phyloP scores from a whole-genome alignment of 2,113 vertebrate genomes.

The Dinomys branickii region DNA sequence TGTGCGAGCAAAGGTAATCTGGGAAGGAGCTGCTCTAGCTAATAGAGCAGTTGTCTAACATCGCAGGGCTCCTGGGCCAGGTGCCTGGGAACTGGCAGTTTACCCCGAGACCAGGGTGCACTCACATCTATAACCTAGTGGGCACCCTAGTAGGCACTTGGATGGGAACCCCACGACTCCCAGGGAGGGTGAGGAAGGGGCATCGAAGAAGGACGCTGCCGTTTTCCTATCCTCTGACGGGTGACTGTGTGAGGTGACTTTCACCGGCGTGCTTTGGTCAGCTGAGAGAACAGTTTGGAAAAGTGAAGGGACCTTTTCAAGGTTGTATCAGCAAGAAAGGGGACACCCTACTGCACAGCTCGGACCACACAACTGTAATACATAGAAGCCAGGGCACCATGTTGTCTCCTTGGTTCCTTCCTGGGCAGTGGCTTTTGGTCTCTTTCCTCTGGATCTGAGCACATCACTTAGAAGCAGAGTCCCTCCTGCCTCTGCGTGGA shows the following conservation, averaged over 20 bases:
- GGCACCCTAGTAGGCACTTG: not conserved
- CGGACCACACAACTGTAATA: not conserved
- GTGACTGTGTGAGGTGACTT: not conserved
- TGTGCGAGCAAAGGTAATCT: not conserved
- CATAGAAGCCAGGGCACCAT: rapidly evolving
- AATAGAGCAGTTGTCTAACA: slow-evolving; percentile 75
- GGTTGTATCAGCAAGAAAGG: not conserved
- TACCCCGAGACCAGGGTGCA: not conserved
- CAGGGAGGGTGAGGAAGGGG: not conserved
- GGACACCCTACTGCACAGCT: not conserved
- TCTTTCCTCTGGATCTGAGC: not conserved
- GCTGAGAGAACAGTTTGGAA: not conserved
- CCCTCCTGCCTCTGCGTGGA: not conserved
- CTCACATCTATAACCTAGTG: not conserved
- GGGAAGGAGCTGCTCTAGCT: slow-evolving; percentile 69
- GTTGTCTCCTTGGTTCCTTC: not conserved
- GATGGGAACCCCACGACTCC: too few species aligned
- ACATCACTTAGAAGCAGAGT: not conserved
- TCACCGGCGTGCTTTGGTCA: not conserved
- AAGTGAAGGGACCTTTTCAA: not conserved
- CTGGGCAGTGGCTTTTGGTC: not conserved
- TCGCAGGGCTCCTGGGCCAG: slow-evolving; percentile 75
- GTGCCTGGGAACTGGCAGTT: slow-evolving; percentile 60
- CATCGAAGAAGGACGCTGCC: rapidly evolving
- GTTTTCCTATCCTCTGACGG: too few species aligned